Conservation (phyloP, 2,888 invertebrate genomes). For the Leucania comma region DNA sequence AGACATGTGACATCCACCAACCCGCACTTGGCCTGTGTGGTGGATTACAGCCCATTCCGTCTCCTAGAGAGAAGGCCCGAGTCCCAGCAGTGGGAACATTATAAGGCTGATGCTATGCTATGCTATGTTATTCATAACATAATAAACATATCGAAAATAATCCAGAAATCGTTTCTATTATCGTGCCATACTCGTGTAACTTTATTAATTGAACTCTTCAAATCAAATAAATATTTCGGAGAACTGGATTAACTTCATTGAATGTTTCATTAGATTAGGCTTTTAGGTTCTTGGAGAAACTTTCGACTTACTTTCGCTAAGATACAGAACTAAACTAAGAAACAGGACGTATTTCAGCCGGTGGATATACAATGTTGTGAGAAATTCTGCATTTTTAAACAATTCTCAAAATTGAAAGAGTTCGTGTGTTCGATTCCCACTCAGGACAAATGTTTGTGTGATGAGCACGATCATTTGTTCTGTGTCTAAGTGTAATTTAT, state of each 20-base stretch:
- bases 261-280: not conserved
- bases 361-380: not conserved
- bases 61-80: no score
- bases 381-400: not conserved
- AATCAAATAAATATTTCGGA: conserved; percentile 6
- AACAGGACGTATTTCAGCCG: not conserved
- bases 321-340: not conserved
- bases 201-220: not conserved
- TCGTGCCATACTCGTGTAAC: not conserved
- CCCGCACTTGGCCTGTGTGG: no score
- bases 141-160: no score
- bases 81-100: no score
- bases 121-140: no score
- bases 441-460: no score
- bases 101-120: no score
- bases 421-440: no score
- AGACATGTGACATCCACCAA: no score
- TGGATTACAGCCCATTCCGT: no score
- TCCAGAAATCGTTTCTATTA: not conserved
- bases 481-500: no score
- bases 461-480: no score
- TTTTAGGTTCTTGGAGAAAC: not conserved
- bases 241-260: not conserved
- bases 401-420: not conserved
- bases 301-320: not conserved